Evolutionary conservation across 2,113 vertebrate species (phyloP).

Genomic region (Origma solitaria): DNA sequence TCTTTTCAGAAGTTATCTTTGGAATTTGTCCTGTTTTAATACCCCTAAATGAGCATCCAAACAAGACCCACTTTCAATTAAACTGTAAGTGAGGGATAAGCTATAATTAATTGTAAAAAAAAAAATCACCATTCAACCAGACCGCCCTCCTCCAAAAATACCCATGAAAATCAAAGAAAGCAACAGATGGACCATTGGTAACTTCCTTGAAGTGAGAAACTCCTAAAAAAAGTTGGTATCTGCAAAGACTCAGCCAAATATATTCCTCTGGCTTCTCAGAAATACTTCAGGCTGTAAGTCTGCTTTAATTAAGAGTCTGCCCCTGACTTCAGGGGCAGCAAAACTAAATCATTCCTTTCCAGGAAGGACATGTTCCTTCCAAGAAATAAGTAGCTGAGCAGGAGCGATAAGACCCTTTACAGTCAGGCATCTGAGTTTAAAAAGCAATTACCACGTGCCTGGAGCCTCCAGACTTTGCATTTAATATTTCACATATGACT

Average conservation of each 20-base stretch:
- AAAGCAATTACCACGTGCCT: neutral
- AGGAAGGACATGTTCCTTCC: neutral
- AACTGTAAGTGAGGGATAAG: neutral
- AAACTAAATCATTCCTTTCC: neutral
- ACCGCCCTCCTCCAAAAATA: neutral
- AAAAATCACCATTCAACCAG: neutral
- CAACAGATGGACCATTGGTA: neutral
- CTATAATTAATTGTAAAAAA: neutral
- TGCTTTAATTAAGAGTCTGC: constrained; percentile 8
- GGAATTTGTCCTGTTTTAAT: neutral
- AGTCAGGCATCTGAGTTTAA: neutral
- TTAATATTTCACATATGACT: neutral
- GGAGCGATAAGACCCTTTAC: neutral
- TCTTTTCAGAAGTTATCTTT: neutral
- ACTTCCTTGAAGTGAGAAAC: neutral
- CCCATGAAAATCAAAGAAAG: neutral
- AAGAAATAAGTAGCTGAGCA: neutral
- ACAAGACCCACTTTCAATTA: neutral
- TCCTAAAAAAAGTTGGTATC: neutral
- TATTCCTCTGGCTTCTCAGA: neutral
- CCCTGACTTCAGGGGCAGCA: neutral
- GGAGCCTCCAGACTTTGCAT: neutral
- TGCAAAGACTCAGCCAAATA: neutral
- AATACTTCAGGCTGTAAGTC: neutral
- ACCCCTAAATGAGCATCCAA: neutral